Evolutionary conservation across 2,888 invertebrate species (phyloP), one percentile per base, ranked within the genome.

Genomic region (Drosophila emarginata): DNA sequence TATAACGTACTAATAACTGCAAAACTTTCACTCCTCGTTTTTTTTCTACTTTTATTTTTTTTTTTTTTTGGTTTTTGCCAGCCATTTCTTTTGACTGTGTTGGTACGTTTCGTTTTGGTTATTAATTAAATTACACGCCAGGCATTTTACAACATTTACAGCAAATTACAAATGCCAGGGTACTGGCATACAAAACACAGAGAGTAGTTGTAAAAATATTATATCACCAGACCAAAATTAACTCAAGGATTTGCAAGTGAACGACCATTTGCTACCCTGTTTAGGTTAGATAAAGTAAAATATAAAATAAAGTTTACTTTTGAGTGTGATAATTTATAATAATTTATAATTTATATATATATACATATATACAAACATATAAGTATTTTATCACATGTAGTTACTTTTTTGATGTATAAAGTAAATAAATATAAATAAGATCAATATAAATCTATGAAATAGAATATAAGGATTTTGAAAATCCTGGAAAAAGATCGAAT

Each of bases 41-140:
- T 73, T 40, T 2, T 6, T 15, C 15, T 15, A 7, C 7, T 45
- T 45, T 45, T 7, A 18, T 2, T 18, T 6, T 15, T 40, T 15
- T 15, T 15, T 45, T 45, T 45, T 7, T 45, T 2, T 18, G 40
- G 40, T 21, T 15, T 75, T 64, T 56, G 61, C 61, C 68, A 64
- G 67, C 67, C 67, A 58, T 50, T 65, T 57, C 57, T 61, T 63
- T 63, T 26, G 61, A 65, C 52, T 58, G 58, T 54, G 61, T 62
- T 61, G 64, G 68, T 54, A 64, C 53, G 40, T 62, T 58, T 61
- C 76, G 56, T 67, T 79, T 82, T 75, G 76, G 74, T 73, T 75
- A 85, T 88, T 84, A 84, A 84, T 84, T 88, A 87, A 87, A 84
- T 88, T 87, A 87, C 89, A 84, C 82, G 79, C 64, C 82, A 81